Evolutionary conservation across 92 coral and sea anemone species (phyloP).

Genomic region (Pocillopora grandis): DNA sequence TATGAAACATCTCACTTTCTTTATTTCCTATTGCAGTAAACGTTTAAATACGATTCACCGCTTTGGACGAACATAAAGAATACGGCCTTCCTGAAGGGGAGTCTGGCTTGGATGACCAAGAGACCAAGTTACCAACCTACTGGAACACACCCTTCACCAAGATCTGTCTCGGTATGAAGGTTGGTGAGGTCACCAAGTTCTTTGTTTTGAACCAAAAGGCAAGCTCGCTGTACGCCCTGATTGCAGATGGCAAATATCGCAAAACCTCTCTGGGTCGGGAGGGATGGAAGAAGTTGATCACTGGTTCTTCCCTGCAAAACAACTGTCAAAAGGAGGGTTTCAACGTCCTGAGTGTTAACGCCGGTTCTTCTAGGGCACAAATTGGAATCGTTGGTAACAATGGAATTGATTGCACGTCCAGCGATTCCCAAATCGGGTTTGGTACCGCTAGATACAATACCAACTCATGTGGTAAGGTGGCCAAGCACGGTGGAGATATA

Average conservation of each 20-base stretch:
- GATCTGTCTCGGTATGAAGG: slow-evolving; percentile 41
- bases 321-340: slow-evolving; percentile 38
- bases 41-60: slow-evolving; percentile 10
- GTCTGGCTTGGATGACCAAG: slow-evolving; percentile 20
- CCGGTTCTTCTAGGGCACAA: slow-evolving; percentile 7
- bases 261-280: slow-evolving; percentile 21
- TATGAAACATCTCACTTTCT: no score
- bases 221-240: slow-evolving; percentile 32
- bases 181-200: slow-evolving; percentile 21
- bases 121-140: slow-evolving; percentile 52
- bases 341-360: slow-evolving; percentile 7
- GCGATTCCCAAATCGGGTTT: slow-evolving; percentile 46
- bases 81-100: slow-evolving; percentile 6
- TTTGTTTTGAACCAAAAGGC: slow-evolving; percentile 21
- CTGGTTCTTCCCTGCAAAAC: slow-evolving; percentile 30
- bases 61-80: slow-evolving; percentile 23
- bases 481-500: slow-evolving; percentile 6
- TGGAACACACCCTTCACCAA: slow-evolving; percentile 36
- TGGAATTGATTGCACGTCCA: background rate
- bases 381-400: slow-evolving; percentile 34
- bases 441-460: slow-evolving; percentile 22
- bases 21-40: slow-evolving; percentile 2
- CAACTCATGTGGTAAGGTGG: slow-evolving; percentile 38
- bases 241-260: slow-evolving; percentile 10
- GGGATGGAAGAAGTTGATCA: slow-evolving; percentile 29